phyloP scores from a whole-genome alignment of 1,140 invertebrate genomes.

The Cotesia typhae region DNA sequence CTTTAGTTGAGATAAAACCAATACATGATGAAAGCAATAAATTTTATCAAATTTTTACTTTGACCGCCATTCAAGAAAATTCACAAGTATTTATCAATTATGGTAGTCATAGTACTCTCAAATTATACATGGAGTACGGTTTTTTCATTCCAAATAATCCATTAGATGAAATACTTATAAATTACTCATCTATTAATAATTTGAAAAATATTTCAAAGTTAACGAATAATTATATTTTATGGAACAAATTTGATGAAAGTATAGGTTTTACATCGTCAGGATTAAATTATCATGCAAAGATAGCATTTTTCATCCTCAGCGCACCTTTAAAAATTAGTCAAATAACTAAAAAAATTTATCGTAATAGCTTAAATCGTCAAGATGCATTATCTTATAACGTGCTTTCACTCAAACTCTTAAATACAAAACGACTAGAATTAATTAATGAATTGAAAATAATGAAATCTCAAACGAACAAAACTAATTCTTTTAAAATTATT shows the following conservation, averaged over 20 bases:
- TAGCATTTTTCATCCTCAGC: slow-evolving; percentile 55
- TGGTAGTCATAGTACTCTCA: slow-evolving; percentile 74
- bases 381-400: slow-evolving; percentile 44
- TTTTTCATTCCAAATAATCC: slow-evolving; percentile 73
- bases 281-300: slow-evolving; percentile 67
- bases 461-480: slow-evolving; percentile 41
- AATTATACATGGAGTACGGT: slow-evolving; percentile 79
- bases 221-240: slow-evolving; percentile 66
- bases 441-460: slow-evolving; percentile 43
- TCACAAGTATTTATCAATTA: slow-evolving; percentile 82
- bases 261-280: slow-evolving; percentile 68
- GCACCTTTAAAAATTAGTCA: slow-evolving; percentile 44
- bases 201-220: slow-evolving; percentile 50
- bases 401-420: slow-evolving; percentile 47
- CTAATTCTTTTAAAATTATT: slow-evolving; percentile 51
- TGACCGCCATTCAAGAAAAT: slow-evolving; percentile 61
- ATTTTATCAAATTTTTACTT: slow-evolving; percentile 69
- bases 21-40: slow-evolving; percentile 56
- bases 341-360: slow-evolving; percentile 56
- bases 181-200: slow-evolving; percentile 61
- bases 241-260: slow-evolving; percentile 63
- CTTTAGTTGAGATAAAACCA: slow-evolving; percentile 66
- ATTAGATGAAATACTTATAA: slow-evolving; percentile 69
- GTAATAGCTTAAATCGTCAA: slow-evolving; percentile 45
- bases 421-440: slow-evolving; percentile 47